Evolutionary conservation across 2,888 invertebrate genomes (phyloP), one percentile per base, ranked within the genome.

Genomic region (Polyommatus iphigenia): DNA sequence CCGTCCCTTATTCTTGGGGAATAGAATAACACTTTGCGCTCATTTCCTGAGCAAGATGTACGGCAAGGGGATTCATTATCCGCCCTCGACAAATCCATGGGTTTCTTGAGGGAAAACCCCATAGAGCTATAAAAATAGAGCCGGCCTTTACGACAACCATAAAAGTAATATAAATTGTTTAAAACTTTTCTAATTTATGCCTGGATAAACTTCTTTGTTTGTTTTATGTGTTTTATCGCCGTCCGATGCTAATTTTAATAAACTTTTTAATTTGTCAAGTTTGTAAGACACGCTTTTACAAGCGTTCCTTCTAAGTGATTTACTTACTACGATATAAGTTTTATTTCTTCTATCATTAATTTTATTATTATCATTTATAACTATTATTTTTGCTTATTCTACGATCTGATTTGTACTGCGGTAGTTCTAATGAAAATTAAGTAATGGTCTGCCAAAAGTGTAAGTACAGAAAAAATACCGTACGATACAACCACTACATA

Each of bases 11-110:
- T 86, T 85, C 85, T 82, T 84, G 83, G 87, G 85, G 87, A 91
- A 90, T 90, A 91, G 91, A 92, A 93, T 92, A 93, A 91, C 93
- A 92, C 92, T 93, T 92, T 90, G 88, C 89, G 87, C 87, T 88
- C 90, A 92, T 93, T 94, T 94, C 93, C 93, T 88, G 89, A 85
- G 84, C 85, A 87, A 90, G 91, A 92, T 91, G 90, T 91, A 89
- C 87, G 87, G 87, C 84, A 84, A 86, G 87, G 88, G 90, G 93
- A 92, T 91, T 93, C 91, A 92, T 94, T 93, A 92, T 89, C 88
- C 87, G 89, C 91, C 93, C 92, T 87, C 87, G 85, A 89, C 90
- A 91, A 90, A 92, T 91, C 91, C 87, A 85, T 84, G 83, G 82
- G 83, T 87, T 88, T 88, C 87, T 89, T 88, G 81, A 79, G 79